Evolutionary conservation across 2,113 vertebrate species (phyloP), one percentile per base, ranked within the genome.

Genomic region (Hystrix brachyura): DNA sequence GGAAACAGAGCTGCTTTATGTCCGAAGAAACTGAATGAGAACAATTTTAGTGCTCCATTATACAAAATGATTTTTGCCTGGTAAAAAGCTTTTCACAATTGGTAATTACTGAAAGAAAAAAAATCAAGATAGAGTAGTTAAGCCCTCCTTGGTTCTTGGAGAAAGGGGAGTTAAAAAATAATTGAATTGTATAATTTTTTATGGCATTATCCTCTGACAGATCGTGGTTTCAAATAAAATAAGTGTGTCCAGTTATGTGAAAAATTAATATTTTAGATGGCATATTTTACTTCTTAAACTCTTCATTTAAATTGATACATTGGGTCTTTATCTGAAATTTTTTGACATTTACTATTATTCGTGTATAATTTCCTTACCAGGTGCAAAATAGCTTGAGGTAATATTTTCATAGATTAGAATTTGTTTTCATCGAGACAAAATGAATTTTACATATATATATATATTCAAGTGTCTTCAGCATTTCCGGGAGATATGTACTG

Each of bases 371-470:
- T 96, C 87, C 25, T 94, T 93, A 86, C 80, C 74, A 93, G 95
- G 96, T 97, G 11, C 87, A 97, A 94, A 85, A 90, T 83, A 59
- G 96, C 74, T 92, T 83, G 32, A 89, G 87, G 32, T 60, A 92
- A 89, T 96, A 94, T 97, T 98, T 97, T 95, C 79, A 97, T 67
- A 95, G 79, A 91, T 95, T 90, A 86, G 83, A 94, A 97, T 85
- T 86, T 97, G 90, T 89, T 97, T 90, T 98, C 65, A 96, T 96
- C 87, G 92, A 94, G n/a, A 87, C 78, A 79, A 86, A 95, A 91
- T 96, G 69, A 57, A 89, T 95, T 97, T 98, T 97, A 91, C 93
- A 95, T 94, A 84, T 94, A 38, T 38, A 38, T 38, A 38, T 38
- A 69, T 53, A 76, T 95, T 80, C 29, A 80, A 92, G 87, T 95